Conservation (phyloP, 2,888 invertebrate genomes). For the Chaetogeoica ovagalla region DNA sequence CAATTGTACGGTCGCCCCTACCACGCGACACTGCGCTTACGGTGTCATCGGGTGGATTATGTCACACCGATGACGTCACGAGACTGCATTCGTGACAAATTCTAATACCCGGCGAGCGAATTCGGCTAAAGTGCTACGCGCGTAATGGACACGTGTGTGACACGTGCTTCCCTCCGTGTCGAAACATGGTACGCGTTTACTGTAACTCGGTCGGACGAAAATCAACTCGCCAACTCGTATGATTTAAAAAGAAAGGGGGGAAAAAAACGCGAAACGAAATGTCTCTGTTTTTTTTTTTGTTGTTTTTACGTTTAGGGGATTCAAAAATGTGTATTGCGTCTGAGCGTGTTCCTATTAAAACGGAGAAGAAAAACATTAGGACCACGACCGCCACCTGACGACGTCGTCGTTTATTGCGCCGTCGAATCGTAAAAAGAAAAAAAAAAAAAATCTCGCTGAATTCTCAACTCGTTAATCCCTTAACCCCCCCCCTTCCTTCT, state of each 20-base stretch:
- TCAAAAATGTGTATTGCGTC: slow-evolving; percentile 1
- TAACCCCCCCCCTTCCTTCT: not conserved
- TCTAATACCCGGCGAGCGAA: not conserved
- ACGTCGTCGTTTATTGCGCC: slow-evolving; percentile 31
- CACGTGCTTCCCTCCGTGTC: slow-evolving; percentile 4
- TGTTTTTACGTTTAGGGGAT: slow-evolving; percentile 40
- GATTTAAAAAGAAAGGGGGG: no score
- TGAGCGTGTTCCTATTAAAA: slow-evolving; percentile 30
- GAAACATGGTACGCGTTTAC: not conserved
- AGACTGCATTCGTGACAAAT: not conserved
- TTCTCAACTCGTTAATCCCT: slow-evolving; percentile 33
- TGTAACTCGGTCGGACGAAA: not conserved
- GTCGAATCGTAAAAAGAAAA: slow-evolving; percentile 37
- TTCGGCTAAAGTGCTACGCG: not conserved
- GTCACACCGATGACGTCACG: not conserved
- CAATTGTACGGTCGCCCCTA: no score
- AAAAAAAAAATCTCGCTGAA: slow-evolving; percentile 47
- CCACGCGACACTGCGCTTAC: no score
- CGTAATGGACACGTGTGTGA: slow-evolving; percentile 26
- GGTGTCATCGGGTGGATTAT: not conserved
- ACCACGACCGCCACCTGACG: not conserved
- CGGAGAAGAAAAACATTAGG: slow-evolving; percentile 29
- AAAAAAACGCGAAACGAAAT: slow-evolving; percentile 28
- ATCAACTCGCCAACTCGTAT: not conserved
- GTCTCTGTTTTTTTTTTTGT: slow-evolving; percentile 15